Percentiles rank a stretch among this genome's conserved stretches.
These are phyloP conservation scores for Gallinago nigripennis DNA, from an alignment of 2,797 vertebrate species.

Conservation along the genomic window DNA sequence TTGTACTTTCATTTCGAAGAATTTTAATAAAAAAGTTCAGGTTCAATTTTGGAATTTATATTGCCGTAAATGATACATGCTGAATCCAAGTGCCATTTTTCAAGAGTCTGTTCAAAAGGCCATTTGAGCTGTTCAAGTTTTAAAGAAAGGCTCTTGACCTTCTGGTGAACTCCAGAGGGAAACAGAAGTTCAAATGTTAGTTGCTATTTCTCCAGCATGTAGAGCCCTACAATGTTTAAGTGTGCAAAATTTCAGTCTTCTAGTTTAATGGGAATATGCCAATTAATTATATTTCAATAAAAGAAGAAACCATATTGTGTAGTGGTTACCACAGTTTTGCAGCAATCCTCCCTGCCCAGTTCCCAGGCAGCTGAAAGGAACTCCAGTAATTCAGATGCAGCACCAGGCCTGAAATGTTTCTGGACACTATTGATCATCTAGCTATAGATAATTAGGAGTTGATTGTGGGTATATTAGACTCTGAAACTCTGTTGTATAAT, in stretches of 20 bases:
- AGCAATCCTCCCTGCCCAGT: neutral
- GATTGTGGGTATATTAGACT: neutral
- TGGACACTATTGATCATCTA: neutral
- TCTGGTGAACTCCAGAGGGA: slow-evolving; percentile 2
- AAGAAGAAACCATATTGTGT: neutral
- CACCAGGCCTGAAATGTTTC: neutral
- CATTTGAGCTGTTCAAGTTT: neutral
- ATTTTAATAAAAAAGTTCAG: neutral
- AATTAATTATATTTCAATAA: neutral
- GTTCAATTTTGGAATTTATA: neutral
- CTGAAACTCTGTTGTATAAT: neutral
- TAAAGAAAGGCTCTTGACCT: slow-evolving; percentile 21
- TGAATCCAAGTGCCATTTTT: neutral
- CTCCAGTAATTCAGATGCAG: neutral
- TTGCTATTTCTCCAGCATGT: neutral
- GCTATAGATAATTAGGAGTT: neutral
- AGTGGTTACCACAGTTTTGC: neutral
- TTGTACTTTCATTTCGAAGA: slow-evolving; percentile 27
- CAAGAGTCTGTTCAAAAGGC: neutral
- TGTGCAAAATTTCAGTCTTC: neutral
- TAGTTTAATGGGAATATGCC: neutral
- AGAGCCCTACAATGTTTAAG: neutral
- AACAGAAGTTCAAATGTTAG: neutral
- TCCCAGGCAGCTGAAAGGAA: neutral
- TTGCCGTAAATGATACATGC: neutral